These are phyloP conservation scores for Paraescarpia echinospica DNA, from an alignment of 1,140 invertebrate genomes.

Conservation along the genomic window DNA sequence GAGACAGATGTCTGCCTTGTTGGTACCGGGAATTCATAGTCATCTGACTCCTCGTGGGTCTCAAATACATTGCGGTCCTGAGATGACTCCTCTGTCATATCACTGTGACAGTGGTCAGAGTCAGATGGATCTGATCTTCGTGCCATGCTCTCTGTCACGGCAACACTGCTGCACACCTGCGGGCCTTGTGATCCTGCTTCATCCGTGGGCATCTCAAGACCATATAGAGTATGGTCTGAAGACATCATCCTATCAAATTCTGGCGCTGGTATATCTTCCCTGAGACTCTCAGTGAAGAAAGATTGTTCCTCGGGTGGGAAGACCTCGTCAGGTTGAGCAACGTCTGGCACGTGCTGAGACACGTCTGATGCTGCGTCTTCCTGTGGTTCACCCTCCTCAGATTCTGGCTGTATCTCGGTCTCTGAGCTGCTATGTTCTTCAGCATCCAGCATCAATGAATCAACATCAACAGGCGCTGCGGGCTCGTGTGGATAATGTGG, in stretches of 20 bases:
- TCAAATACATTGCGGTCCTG: neutral
- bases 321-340: constrained; percentile 28
- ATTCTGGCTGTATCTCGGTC: constrained; percentile 10
- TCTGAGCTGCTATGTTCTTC: constrained; percentile 17
- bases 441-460: constrained; percentile 27
- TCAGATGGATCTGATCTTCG: neutral
- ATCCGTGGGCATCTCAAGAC: constrained; percentile 52
- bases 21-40: neutral
- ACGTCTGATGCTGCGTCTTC: constrained; percentile 26
- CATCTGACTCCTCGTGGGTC: neutral
- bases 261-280: constrained; percentile 38
- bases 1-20: neutral
- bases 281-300: constrained; percentile 37
- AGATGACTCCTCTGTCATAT: neutral
- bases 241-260: constrained; percentile 34
- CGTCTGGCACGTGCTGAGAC: constrained; percentile 27
- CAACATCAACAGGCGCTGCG: neutral
- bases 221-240: constrained; percentile 51
- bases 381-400: constrained; percentile 2
- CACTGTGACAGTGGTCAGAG: neutral
- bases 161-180: constrained; percentile 17
- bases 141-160: constrained; percentile 6
- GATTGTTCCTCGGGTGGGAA: constrained; percentile 13
- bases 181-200: constrained; percentile 37
- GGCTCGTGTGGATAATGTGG: neutral